Base-by-base conservation (phyloP, 2,113 vertebrate genomes). In the Eolophus roseicapilla region DNA sequence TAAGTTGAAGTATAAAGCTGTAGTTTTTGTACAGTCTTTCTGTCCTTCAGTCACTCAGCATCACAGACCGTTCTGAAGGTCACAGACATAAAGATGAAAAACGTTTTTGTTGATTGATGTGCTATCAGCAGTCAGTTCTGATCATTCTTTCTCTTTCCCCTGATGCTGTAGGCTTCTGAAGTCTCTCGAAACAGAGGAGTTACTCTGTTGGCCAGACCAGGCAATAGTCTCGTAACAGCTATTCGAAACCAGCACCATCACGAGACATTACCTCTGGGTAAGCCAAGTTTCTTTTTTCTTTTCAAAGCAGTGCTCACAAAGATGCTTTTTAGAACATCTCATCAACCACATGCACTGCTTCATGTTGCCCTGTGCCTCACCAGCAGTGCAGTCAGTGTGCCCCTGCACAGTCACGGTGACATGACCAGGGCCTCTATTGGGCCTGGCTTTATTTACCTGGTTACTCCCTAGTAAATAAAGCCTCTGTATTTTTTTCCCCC, bases 111-210 rank as follows among this genome's bases (percentile, higher is more conserved):
- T 68, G 47, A 28, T 46, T 41, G 27, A 29, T 53, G 35, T 53
- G 50, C 55, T 70, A 20, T 17, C 2, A 2, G 10, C 25, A 29
- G 39, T 63, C 39, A 24, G 20, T 47, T 91, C 49, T 81, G 35
- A 14, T 75, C 8, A 13, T 33, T 68, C 47, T 85, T 85, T 91
- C 77, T 28, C 6, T 75, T 94, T 94, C 46, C 80, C 84, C 92
- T 95, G 93, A 73, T 64, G 60, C 55, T 87, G 80, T 93, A 99
- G 99, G 99, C 99, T 35, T 99, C 99, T 3, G 99, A 99, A 64
- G 99, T 99, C 71, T 99, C 99, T 89, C 98, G 99, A 91, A 99
- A 98, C 96, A 98, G 99, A 81, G 99, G 99, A 41, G 98, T 98
- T 10, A 98, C 99, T 87, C 97, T 99, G 52, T 95, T 99, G 96